Evolutionary conservation across 2,113 vertebrate genomes (phyloP).

Genomic region (Catharus bicknelli): DNA sequence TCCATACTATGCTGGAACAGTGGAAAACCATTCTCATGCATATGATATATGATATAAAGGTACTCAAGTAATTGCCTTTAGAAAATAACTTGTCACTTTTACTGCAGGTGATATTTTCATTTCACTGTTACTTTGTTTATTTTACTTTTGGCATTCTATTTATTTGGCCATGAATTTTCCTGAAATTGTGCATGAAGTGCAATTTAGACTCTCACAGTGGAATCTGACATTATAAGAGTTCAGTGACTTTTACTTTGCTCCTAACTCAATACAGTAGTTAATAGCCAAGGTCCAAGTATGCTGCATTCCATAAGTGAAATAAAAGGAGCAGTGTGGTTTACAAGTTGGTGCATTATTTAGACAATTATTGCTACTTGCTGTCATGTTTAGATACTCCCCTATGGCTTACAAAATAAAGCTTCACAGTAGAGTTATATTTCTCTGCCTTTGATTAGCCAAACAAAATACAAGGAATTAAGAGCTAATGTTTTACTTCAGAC

Average conservation of each 20-base stretch:
- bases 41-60: neutral
- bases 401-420: neutral
- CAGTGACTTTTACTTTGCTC: neutral
- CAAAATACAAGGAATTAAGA: neutral
- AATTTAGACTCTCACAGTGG: neutral
- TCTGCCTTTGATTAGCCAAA: neutral
- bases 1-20: neutral
- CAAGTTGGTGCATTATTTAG: neutral
- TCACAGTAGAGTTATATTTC: neutral
- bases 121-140: neutral
- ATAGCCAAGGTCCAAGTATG: neutral
- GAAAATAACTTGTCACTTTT: constrained; percentile 1
- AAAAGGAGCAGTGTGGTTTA: neutral
- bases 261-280: neutral
- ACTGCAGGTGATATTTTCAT: neutral
- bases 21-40: neutral
- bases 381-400: neutral
- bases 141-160: neutral
- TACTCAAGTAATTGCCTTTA: neutral
- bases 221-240: neutral
- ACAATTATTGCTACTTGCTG: neutral
- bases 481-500: neutral
- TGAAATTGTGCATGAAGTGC: neutral
- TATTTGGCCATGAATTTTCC: neutral
- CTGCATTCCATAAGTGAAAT: neutral